Conservation (phyloP, 1,140 invertebrate genomes). For the Drosophila persimilis region DNA sequence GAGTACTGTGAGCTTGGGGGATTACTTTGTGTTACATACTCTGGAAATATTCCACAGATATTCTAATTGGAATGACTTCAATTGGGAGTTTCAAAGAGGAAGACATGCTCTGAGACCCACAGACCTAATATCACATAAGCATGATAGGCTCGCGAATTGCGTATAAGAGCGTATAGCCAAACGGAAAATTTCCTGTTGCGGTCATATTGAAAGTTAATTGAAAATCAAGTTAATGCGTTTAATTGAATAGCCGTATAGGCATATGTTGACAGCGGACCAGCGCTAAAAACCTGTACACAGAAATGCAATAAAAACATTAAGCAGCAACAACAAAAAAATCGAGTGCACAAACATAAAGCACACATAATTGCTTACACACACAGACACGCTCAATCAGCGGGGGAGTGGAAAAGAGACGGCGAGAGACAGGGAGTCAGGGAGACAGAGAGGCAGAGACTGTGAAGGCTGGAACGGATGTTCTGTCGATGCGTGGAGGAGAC, state of each 20-base stretch:
- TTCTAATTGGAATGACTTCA: conserved; percentile 2
- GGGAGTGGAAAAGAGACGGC: not conserved
- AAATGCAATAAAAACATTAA: conserved; percentile 75
- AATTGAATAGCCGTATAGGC: conserved; percentile 66
- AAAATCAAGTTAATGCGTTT: conserved; percentile 81
- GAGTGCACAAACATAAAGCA: conserved; percentile 49
- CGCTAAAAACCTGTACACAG: conserved; percentile 66
- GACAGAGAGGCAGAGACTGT: not conserved
- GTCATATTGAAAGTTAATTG: conserved; percentile 76
- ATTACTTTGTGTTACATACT: not conserved
- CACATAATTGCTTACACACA: conserved; percentile 60
- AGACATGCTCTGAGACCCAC: conserved; percentile 31
- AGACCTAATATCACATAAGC: conserved; percentile 6
- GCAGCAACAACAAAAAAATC: conserved; percentile 46
- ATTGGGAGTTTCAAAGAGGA: not conserved
- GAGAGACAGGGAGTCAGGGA: not conserved
- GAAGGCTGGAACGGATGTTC: conserved; percentile 23
- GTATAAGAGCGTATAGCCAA: too few relatives aligned
- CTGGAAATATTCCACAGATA: too few relatives aligned
- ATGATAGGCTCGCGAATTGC: conserved; percentile 7
- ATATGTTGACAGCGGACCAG: conserved; percentile 50
- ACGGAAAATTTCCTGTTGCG: conserved; percentile 55
- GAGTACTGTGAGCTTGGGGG: not conserved
- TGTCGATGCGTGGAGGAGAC: conserved; percentile 47
- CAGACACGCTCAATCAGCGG: conserved; percentile 37